Evolutionary conservation across 2,113 vertebrate species (phyloP), one percentile per base, ranked within the genome.

Genomic region (Phylloscopus trochilus): DNA sequence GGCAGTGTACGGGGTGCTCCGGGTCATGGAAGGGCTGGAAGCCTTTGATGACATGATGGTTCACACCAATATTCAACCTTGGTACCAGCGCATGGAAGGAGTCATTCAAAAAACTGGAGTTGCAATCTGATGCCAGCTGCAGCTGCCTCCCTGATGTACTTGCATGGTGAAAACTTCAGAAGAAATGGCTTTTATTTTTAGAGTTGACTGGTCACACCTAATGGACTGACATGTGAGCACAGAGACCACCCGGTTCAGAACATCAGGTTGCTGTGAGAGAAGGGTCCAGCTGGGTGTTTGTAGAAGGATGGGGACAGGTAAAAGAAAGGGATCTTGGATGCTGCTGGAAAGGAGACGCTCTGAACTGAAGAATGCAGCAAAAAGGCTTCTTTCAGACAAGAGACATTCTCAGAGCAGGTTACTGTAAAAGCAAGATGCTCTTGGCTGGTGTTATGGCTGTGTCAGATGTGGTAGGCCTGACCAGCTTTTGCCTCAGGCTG

Each of bases 11-110:
- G 99, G 99, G 0, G 98, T 99, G 21, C 98, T 99, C n/a, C 97
- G 99, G 1, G 99, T 99, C 64, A 99, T 99, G 99, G 99, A 99
- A 77, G 99, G 99, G 7, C 97, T 99, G 91, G 97, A 99, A 97
- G 98, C 99, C 22, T 99, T 99, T 17, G 97, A 99, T 0, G 99
- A 99, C 97, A 98, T 99, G 98, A 99, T 99, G 98, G 85, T 52
- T 24, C 98, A 99, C 96, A 99, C 99, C 49, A 99, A 95, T 85
- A 98, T 99, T 87, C 98, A 98, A 62, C 92, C 95, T 77, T 99
- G 99, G 99, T 99, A 99, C 97, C 91, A 91, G 44, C 98, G 98
- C 58, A 97, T 99, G 98, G 98, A 99, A 95, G 95, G 92, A 39
- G 98, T 97, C 26, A 95, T 98, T 24, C 83, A 95, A 4, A 96